Conservation (phyloP, 2,797 vertebrate genomes). For the Echeneis naucrates region DNA sequence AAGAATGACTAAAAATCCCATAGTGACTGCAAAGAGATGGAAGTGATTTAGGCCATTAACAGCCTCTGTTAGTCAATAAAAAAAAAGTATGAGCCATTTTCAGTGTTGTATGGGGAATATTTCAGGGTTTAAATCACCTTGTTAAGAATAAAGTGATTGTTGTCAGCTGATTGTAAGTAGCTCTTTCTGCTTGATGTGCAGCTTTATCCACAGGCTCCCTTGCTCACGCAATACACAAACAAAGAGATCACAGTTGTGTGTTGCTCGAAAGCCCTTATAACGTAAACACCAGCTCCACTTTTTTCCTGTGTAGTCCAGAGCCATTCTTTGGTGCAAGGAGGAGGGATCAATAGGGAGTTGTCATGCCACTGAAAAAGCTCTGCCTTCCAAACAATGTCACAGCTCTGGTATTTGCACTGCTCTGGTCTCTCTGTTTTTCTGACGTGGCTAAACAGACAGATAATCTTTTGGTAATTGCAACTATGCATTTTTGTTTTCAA, state of each 20-base stretch:
- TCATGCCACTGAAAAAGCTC: slow-evolving; percentile 41
- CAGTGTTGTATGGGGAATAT: neutral
- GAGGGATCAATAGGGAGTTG: slow-evolving; percentile 39
- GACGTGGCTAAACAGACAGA: neutral
- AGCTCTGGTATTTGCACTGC: slow-evolving; percentile 13
- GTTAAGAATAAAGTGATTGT: neutral
- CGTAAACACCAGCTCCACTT: slow-evolving; percentile 14
- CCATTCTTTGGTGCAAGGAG: slow-evolving; percentile 8
- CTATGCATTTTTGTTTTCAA: neutral
- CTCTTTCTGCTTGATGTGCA: neutral
- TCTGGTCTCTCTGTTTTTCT: neutral
- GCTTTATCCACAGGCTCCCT: neutral
- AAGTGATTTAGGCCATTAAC: neutral
- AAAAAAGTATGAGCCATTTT: neutral
- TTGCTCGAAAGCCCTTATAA: slow-evolving; percentile 16
- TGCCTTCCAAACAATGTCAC: slow-evolving; percentile 29
- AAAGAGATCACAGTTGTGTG: neutral
- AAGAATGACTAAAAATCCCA: too few species aligned
- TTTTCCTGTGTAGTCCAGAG: slow-evolving; percentile 31
- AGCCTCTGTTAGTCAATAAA: neutral
- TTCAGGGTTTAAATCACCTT: neutral
- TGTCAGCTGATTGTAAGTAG: neutral
- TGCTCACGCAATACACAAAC: neutral
- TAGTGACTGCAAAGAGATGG: slow-evolving; percentile 11
- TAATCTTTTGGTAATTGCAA: neutral